Evolutionary conservation across 2,888 invertebrate genomes (phyloP).

Genomic region (Serrognathus titanus): DNA sequence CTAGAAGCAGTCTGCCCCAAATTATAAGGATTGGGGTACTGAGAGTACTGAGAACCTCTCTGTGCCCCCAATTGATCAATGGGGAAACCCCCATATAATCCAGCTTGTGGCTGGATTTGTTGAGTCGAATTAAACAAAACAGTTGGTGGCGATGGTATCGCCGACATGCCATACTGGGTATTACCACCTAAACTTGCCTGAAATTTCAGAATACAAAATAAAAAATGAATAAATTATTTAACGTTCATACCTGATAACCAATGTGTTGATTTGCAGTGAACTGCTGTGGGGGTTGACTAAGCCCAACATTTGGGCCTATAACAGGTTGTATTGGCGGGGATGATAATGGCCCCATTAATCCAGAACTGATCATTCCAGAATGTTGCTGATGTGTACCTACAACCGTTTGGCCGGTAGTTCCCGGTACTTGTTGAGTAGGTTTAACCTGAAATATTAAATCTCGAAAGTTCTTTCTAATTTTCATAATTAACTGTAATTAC

Average conservation of each 20-base stretch:
- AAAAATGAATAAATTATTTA: not conserved
- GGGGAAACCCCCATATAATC: slow-evolving; percentile 81
- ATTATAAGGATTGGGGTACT: slow-evolving; percentile 60
- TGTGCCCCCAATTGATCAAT: slow-evolving; percentile 62
- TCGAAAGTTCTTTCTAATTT: not conserved
- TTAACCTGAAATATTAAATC: slow-evolving; percentile 58
- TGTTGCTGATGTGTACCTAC: slow-evolving; percentile 45
- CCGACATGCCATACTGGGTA: slow-evolving; percentile 74
- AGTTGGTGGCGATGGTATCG: slow-evolving; percentile 83
- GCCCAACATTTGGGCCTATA: slow-evolving; percentile 47
- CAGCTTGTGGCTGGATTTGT: slow-evolving; percentile 66
- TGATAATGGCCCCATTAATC: slow-evolving; percentile 51
- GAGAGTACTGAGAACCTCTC: slow-evolving; percentile 76
- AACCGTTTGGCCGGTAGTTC: slow-evolving; percentile 47
- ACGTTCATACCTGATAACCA: slow-evolving; percentile 64
- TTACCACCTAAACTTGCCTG: slow-evolving; percentile 46
- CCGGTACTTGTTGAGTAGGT: slow-evolving; percentile 74
- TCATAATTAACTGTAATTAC: slow-evolving; percentile 39
- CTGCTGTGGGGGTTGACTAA: slow-evolving; percentile 55
- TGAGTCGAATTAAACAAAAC: slow-evolving; percentile 78
- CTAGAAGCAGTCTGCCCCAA: slow-evolving; percentile 60
- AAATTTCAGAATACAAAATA: slow-evolving; percentile 12
- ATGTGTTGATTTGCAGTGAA: slow-evolving; percentile 61
- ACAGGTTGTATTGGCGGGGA: slow-evolving; percentile 61
- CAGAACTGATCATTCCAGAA: slow-evolving; percentile 43